Evolutionary conservation across 2,888 invertebrate genomes (phyloP), one percentile per base, ranked within the genome.

Genomic region (Drosophila paracracens): DNA sequence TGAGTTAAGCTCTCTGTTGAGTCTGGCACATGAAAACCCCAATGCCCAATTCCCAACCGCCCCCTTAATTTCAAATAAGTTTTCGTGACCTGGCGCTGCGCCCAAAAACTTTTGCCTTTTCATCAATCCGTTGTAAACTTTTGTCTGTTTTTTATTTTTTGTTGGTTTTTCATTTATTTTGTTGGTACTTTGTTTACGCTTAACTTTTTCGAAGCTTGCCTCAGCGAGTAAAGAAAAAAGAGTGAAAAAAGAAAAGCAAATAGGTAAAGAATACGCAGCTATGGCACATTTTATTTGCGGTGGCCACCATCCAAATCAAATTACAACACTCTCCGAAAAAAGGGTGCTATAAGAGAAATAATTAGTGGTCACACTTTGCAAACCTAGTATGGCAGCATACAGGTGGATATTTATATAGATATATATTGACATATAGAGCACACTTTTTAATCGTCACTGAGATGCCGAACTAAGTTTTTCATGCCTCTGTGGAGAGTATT

Each of bases 61-160:
- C 56, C 40, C 10, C 27, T 61, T 64, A 16, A 48, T 51, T 60
- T 70, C 43, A 51, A 65, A 52, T 29, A 77, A 79, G 71, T 64
- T 62, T 63, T 57, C 59, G 64, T 79, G 75, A 74, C 65, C 70
- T 69, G 76, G 54, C 52, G 58, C 31, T 74, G 64, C 21, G 65
- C 79, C 67, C 57, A 69, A 62, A 61, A 65, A 62, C 54, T 78
- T 77, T 68, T 74, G 60, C 53, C 74, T 70, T 74, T 63, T 81
- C 79, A 74, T 81, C 78, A 77, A 72, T 63, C 38, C 48, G 54
- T 33, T 65, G 65, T 33, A 43, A 76, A 81, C 56, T 72, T 70
- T 79, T 56, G n/a, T 38, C 1, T 1, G 18, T 11, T 10, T 7
- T 8, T 48, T 48, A 21, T 27, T 13, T 2, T 16, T 13, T 21